phyloP scores from a whole-genome alignment of 2,113 vertebrate genomes.

The Osmerus eperlanus region DNA sequence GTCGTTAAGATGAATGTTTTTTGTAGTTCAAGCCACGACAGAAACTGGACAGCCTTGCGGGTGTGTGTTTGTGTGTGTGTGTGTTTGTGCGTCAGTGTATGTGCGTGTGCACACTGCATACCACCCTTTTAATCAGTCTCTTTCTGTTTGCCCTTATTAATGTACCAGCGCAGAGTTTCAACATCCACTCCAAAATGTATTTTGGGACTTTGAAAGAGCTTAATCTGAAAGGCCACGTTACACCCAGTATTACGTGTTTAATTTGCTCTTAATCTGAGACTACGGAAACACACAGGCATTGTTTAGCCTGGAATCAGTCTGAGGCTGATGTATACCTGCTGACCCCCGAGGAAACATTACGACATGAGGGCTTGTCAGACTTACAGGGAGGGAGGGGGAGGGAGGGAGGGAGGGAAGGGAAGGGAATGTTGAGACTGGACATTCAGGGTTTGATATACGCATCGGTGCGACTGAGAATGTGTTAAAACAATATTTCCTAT shows the following conservation, averaged over 20 bases:
- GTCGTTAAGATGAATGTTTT: constrained; percentile 61
- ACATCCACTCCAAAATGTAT: constrained; percentile 58
- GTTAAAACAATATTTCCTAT: constrained; percentile 61
- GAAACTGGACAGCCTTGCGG: constrained; percentile 43
- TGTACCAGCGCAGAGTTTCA: constrained; percentile 61
- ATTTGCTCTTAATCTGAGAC: constrained; percentile 58
- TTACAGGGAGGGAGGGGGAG: constrained; percentile 10
- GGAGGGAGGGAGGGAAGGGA: no score
- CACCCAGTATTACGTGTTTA: constrained; percentile 37
- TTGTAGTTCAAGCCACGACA: constrained; percentile 61
- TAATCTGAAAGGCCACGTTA: constrained; percentile 56
- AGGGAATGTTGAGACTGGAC: constrained; percentile 1
- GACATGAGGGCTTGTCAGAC: constrained; percentile 35
- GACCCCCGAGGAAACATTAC: constrained; percentile 55
- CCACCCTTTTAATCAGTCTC: constrained; percentile 50
- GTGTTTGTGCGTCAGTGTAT: neutral
- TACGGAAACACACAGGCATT: constrained; percentile 58
- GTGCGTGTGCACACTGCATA: constrained; percentile 37
- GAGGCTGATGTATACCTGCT: constrained; percentile 49
- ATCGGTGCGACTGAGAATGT: constrained; percentile 46
- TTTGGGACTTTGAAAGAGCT: constrained; percentile 68
- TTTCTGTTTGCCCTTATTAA: constrained; percentile 64
- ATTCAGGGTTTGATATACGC: constrained; percentile 49
- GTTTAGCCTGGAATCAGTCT: constrained; percentile 51
- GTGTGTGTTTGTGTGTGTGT: constrained; percentile 12